Base-by-base conservation (phyloP, 2,797 vertebrate species). In the Lindbergichthys nudifrons region DNA sequence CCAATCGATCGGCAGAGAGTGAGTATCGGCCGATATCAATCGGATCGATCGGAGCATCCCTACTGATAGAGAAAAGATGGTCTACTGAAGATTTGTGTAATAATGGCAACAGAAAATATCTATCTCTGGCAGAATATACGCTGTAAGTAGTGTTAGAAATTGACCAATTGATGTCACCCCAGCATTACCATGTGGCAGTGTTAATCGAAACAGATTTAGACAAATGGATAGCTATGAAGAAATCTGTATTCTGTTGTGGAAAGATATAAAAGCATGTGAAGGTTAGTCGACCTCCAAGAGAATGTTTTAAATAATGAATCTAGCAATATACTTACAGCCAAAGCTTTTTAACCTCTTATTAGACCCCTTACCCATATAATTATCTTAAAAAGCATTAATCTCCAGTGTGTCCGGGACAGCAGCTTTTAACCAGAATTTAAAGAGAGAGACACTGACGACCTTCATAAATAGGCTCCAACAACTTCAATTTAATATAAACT, bases 271-370 rank as follows among this genome's bases (percentile, higher is more conserved):
- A 36, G 13, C 21, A 48, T 21, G 23, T 66, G 15, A 76, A 65
- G 30, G 46, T 54, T 76, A 73, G 73, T 74, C 2, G 3, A 43
- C 16, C 41, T 52, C 19, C 39, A 18, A 57, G 14, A 75, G 79
- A 79, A 63, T 10, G 39, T 72, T 76, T 75, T 59, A 50, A 75
- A 77, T 76, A 46, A 81, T 71, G 39, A n/a, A 74, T 68, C 16
- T 65, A 10, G 13, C n/a, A 26, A 76, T 66, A 62, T 14, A 73
- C 2, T 42, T 68, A 47, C 36, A 72, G 58, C 26, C 21, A 82
- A 68, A 65, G 3, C 42, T 36, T 36, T 41, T 73, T 9, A 13
- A 46, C 12, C 8, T 73, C 75, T 73, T 51, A 73, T 56, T 32
- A 69, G 23, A 51, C 26, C 18, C 19, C n/a, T 13, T 18, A 19